Base-by-base conservation (phyloP, 2,797 vertebrate species). In the Pseudochirops cupreus region DNA sequence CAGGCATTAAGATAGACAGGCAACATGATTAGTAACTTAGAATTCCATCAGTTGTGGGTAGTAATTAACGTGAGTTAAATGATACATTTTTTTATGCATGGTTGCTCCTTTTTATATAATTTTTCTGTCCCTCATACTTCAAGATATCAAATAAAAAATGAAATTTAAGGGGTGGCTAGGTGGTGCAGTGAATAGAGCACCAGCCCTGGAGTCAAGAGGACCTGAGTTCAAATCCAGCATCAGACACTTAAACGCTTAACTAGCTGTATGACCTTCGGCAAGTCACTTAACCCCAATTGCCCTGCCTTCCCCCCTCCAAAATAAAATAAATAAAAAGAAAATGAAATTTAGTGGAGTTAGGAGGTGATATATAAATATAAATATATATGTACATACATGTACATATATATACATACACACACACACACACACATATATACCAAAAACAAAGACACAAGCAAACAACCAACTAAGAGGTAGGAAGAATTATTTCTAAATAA, bases 101-200 rank as follows among this genome's bases (percentile, higher is more conserved):
- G 91, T n/a, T 46, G 58, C 94, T 46, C 39, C 90, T 39, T 95
- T 96, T 94, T 93, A 21, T 91, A 31, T 96, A 57, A 94, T 92
- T 90, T 93, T n/a, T 95, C n/a, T 62, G 50, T 91, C 50, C 46
- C 82, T 95, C 54, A 94, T 89, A 93, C 39, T 89, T 95, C 90
- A 96, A 11, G 87, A 39, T 87, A 94, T 92, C 16, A 92, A 92
- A 56, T 26, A 92, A 31, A 94, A 92, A 91, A 91, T 92, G 28
- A 93, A 29, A 52, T 95, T 94, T 54, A 54, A 54, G 53, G 53
- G 53, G 53, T 12, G 10, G 53, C 53, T 54, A 54, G 11, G 53
- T 54, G 53, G 53, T 10, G 10, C 53, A 54, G 53, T 54, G 53
- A 54, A 54, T 54, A 11, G 53, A 54, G 53, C 53, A 54, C 53